phyloP scores from a whole-genome alignment of 2,113 vertebrate species.

The Brachypodius melanocephalos region DNA sequence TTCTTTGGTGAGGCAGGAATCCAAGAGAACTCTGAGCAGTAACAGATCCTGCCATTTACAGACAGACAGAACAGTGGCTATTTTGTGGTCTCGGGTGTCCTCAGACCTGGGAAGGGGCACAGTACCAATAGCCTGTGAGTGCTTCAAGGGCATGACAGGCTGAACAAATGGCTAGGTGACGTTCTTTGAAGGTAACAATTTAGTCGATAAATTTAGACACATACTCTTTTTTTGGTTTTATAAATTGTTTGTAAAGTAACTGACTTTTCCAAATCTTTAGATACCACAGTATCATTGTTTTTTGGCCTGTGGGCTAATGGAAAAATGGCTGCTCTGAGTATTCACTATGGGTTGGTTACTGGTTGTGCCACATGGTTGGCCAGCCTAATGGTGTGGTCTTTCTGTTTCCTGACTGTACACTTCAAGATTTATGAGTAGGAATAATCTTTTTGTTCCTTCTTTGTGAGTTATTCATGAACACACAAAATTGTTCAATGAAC shows the following conservation, averaged over 20 bases:
- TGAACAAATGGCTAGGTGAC: not conserved
- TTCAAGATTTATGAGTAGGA: constrained; percentile 18
- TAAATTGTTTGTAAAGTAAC: not conserved
- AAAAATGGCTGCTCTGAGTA: not conserved
- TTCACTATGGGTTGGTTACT: not conserved
- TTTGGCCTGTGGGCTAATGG: not conserved
- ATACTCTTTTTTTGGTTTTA: not conserved
- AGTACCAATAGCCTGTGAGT: not conserved
- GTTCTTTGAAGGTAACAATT: constrained; percentile 8
- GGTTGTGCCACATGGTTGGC: not conserved
- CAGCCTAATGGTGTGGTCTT: constrained; percentile 5
- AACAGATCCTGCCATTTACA: not conserved
- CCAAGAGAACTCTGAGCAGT: not conserved
- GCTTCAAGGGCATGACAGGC: not conserved
- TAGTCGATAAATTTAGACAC: constrained; percentile 2
- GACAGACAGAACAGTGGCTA: constrained; percentile 36
- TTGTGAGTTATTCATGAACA: not conserved
- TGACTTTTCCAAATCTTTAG: constrained; percentile 18
- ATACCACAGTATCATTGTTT: not conserved
- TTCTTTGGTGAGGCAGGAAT: not conserved
- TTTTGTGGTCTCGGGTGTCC: constrained; percentile 60
- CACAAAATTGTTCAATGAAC: not conserved
- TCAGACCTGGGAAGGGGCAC: not conserved
- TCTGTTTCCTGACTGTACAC: not conserved
- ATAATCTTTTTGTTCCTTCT: constrained; percentile 1